phyloP scores from a whole-genome alignment of 2,113 vertebrate species.

The Tychaedon coryphoeus region DNA sequence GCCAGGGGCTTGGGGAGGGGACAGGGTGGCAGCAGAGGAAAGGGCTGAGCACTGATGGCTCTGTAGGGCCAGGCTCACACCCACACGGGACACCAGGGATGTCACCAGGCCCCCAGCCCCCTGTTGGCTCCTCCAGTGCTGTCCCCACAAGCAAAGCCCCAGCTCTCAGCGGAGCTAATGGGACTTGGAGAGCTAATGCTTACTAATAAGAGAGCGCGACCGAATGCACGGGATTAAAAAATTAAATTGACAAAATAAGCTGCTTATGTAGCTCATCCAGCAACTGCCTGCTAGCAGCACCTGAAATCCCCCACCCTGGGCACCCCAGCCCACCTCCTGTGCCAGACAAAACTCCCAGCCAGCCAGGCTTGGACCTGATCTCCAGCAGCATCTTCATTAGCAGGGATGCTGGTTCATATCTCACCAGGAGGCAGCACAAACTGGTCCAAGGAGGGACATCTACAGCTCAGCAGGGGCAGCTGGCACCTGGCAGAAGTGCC shows the following conservation, averaged over 20 bases:
- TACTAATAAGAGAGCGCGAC: slow-evolving; percentile 37
- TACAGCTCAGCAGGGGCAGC: background rate
- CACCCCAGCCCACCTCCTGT: background rate
- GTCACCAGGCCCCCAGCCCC: background rate
- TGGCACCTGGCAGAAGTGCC: background rate
- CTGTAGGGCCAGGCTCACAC: background rate
- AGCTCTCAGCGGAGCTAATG: slow-evolving; percentile 8
- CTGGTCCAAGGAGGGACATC: background rate
- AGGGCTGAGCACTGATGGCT: accelerated
- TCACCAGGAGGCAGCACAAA: background rate
- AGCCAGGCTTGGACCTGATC: background rate
- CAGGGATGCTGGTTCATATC: accelerated
- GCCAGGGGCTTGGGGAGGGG: background rate
- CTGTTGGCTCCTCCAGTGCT: background rate
- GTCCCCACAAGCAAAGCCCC: background rate
- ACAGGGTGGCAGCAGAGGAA: accelerated
- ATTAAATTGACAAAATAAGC: slow-evolving; percentile 66
- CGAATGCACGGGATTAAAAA: slow-evolving; percentile 30
- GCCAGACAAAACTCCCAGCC: background rate
- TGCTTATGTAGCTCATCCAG: slow-evolving; percentile 21
- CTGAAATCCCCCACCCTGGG: background rate
- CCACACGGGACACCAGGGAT: accelerated
- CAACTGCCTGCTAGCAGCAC: background rate
- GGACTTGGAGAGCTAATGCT: slow-evolving; percentile 63
- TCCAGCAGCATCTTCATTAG: background rate